Evolutionary conservation across 2,797 vertebrate genomes (phyloP), one percentile per base, ranked within the genome.

Genomic region (Syngnathus acus): DNA sequence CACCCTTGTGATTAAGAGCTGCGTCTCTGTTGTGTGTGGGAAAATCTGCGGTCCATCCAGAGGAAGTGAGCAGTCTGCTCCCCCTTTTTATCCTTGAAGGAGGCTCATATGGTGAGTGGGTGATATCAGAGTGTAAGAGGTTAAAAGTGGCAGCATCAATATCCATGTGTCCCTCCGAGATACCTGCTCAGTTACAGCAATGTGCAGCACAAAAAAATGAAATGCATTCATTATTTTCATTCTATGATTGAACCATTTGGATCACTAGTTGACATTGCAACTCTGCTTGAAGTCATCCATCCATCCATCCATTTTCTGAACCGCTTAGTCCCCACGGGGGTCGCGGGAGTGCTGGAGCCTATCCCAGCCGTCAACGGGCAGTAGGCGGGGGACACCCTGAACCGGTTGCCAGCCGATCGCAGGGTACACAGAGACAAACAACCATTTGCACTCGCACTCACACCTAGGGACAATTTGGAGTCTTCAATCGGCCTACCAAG

Each of bases 21-120:
- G 69, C 3, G 6, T 65, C 68, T 72, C 40, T 57, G 72, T 62
- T 68, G 32, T 62, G 72, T 71, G 72, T 71, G 67, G 65, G 71
- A 78, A 86, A 88, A 86, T n/a, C 84, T 82, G 82, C 75, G 72
- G 84, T 74, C 86, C 87, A 86, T 82, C 84, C 85, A 78, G 75
- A 66, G 74, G 84, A 86, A 84, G 81, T 72, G 73, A 83, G 76
- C 79, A 72, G 77, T 82, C 74, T 73, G n/a, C 78, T 76, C 74
- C 72, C 73, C 75, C 19, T 45, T 68, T 67, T 88, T 83, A 86
- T 66, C 67, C 78, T 70, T 77, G 59, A 83, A 81, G 61, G 62
- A 79, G 77, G 76, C 74, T 88, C 84, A 85, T 80, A 79, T 86
- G 82, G 84, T 47, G 72, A 79, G 84, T 85, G 87, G 85, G 88